phyloP scores from a whole-genome alignment of 2,888 invertebrate species.

The Chrysomela aeneicollis region DNA sequence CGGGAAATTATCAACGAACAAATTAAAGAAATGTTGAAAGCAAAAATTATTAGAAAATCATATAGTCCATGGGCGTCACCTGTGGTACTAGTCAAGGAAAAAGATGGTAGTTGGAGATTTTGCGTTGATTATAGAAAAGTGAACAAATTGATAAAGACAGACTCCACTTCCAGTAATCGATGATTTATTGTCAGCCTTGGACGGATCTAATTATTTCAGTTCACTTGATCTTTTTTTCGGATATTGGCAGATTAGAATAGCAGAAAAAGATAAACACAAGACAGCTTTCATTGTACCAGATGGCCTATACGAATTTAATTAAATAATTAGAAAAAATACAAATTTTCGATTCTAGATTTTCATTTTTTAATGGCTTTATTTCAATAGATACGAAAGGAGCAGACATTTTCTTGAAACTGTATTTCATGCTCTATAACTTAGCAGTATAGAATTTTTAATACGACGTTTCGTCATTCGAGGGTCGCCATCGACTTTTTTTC shows the following conservation, averaged over 20 bases:
- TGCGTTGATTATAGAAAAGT: conserved; percentile 37
- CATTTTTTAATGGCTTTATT: too few species aligned
- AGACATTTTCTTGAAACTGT: too few species aligned
- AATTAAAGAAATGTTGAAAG: conserved; percentile 39
- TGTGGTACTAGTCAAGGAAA: conserved; percentile 51
- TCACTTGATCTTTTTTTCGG: conserved; percentile 46
- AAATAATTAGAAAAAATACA: too few species aligned
- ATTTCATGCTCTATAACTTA: too few species aligned
- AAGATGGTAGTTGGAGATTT: conserved; percentile 36
- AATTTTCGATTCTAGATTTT: too few species aligned
- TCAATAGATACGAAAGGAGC: conserved; percentile 7
- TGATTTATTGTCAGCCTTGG: conserved; percentile 44
- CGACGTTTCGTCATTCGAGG: too few species aligned
- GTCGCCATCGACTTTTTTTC: too few species aligned
- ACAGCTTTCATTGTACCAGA: conserved; percentile 31
- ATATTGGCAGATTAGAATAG: conserved; percentile 46
- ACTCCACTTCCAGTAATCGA: conserved; percentile 42
- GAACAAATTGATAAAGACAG: conserved; percentile 37
- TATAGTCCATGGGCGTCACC: conserved; percentile 51
- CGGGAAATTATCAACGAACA: conserved; percentile 20
- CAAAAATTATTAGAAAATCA: conserved; percentile 40
- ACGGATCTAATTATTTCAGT: conserved; percentile 34
- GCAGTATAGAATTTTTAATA: too few species aligned
- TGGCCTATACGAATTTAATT: conserved; percentile 21
- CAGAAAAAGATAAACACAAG: conserved; percentile 33